Evolutionary conservation across 2,113 vertebrate species (phyloP).

Genomic region (Pelvicachromis taeniatus): DNA sequence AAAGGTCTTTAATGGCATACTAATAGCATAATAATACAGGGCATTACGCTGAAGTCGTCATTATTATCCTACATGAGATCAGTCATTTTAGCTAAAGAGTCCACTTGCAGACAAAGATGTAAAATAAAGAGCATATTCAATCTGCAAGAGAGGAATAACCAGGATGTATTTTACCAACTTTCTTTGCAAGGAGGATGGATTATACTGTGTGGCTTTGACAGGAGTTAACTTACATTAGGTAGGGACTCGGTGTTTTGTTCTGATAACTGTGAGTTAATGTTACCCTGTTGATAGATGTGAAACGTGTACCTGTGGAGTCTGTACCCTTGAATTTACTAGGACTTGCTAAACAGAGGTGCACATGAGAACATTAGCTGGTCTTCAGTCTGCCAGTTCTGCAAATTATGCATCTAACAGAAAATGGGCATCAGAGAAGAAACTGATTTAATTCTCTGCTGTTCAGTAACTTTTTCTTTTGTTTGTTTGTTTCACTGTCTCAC

Average conservation of each 20-base stretch:
- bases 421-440: not conserved
- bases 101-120: not conserved
- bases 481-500: not conserved
- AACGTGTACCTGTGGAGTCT: not conserved
- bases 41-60: not conserved
- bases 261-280: not conserved
- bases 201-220: accelerated
- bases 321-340: not conserved
- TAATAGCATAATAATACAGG: not conserved
- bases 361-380: not conserved
- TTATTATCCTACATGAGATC: not conserved
- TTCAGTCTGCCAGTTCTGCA: not conserved
- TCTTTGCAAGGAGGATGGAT: not conserved
- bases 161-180: not conserved
- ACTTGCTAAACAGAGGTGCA: not conserved
- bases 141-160: not conserved
- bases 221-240: not conserved
- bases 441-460: not conserved
- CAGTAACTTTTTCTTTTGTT: not conserved
- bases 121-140: not conserved
- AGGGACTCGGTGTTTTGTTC: not conserved
- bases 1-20: not conserved
- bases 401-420: not conserved
- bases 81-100: not conserved
- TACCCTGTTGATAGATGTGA: not conserved